phyloP scores from a whole-genome alignment of 2,797 vertebrate species.

The Masticophis lateralis region DNA sequence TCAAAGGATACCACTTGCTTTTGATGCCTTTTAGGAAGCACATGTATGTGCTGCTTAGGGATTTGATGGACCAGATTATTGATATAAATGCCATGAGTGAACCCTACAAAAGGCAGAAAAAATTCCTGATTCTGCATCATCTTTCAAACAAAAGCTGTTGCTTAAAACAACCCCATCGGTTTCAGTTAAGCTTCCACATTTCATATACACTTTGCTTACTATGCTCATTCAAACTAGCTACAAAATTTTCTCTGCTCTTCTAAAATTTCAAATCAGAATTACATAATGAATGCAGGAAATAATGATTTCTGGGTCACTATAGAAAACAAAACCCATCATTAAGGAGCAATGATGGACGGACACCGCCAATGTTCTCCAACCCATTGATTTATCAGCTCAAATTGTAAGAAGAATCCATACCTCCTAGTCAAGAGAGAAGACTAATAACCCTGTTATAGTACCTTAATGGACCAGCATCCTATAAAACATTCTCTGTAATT shows the following conservation, averaged over 20 bases:
- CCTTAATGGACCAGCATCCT: not conserved
- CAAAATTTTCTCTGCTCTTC: not conserved
- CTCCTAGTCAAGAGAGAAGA: not conserved
- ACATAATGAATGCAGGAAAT: not conserved
- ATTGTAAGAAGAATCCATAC: not conserved
- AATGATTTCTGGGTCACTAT: not conserved
- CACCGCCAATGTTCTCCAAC: not conserved
- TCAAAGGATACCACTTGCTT: not conserved
- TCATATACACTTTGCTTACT: not conserved
- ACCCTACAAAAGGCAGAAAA: not conserved
- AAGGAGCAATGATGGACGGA: not conserved
- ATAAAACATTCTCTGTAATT: not conserved
- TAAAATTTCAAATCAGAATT: not conserved
- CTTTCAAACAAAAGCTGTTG: not conserved
- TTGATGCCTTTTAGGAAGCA: not conserved
- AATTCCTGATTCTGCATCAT: not conserved
- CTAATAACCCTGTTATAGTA: not conserved
- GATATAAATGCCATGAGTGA: not conserved
- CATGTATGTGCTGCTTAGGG: not conserved
- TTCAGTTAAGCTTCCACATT: not conserved
- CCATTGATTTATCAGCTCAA: not conserved
- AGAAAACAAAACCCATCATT: not conserved
- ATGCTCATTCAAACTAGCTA: not conserved
- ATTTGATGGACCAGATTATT: not conserved
- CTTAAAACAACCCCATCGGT: not conserved